A percentile compares a stretch with the other conserved stretches of the same genome.
These are phyloP conservation scores for Daboia siamensis DNA, from an alignment of 2,113 vertebrate species.

Conservation along the genomic window DNA sequence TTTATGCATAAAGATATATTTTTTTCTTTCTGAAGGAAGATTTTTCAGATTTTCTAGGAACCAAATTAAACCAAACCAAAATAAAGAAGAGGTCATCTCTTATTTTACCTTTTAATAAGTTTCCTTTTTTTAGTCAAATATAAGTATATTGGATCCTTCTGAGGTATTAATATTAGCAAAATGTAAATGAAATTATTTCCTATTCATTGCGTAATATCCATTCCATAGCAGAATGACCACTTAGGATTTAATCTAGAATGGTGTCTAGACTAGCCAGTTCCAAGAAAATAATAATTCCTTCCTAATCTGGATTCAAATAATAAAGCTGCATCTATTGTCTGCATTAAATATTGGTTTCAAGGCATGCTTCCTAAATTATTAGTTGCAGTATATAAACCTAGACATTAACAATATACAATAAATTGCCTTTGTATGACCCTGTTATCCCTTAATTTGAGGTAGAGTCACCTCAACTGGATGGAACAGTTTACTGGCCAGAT, in stretches of 20 bases:
- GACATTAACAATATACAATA: not conserved
- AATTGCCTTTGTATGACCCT: not conserved
- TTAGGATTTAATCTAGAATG: not conserved
- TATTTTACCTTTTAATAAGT: not conserved
- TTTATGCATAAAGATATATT: not conserved
- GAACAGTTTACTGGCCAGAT: not conserved
- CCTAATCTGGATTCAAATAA: not conserved
- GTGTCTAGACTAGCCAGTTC: not conserved
- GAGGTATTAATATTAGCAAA: not conserved
- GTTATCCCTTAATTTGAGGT: not conserved
- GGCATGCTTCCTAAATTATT: not conserved
- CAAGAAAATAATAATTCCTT: not conserved
- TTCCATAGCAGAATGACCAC: not conserved
- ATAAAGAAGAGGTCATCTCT: not conserved
- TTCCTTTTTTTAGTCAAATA: too few relatives aligned
- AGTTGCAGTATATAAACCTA: not conserved
- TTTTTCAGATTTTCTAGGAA: not conserved
- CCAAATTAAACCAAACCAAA: not conserved
- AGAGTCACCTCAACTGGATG: not conserved
- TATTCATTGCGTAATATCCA: not conserved
- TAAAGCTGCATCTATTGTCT: not conserved
- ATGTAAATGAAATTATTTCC: not conserved
- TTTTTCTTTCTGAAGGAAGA: not conserved
- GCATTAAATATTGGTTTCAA: not conserved
- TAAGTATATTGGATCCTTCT: not conserved